These are phyloP conservation scores for Sycophaga agraensis DNA, from an alignment of 1,140 invertebrate species.

Conservation along the genomic window DNA sequence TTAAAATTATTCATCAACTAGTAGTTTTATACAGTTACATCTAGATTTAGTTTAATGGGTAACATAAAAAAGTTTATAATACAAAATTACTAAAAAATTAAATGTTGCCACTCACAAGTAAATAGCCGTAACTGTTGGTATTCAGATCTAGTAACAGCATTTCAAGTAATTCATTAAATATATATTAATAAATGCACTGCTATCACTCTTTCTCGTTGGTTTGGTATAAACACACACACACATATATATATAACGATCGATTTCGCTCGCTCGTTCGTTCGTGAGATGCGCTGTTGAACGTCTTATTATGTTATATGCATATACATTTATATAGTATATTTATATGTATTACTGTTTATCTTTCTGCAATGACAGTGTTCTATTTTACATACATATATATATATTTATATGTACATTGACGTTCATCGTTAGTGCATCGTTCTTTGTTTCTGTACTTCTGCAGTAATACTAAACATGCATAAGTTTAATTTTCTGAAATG, in stretches of 20 bases:
- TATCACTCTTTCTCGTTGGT: conserved; percentile 21
- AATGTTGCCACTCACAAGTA: conserved; percentile 17
- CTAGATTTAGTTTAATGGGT: too few relatives aligned
- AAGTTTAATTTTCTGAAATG: too few relatives aligned
- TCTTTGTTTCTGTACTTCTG: conserved; percentile 17
- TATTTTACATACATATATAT: too few relatives aligned
- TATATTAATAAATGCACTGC: conserved; percentile 18
- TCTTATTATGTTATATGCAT: conserved; percentile 19
- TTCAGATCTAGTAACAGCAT: conserved; percentile 4
- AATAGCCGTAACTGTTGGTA: conserved; percentile 11
- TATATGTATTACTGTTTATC: conserved; percentile 21
- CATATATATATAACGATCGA: conserved; percentile 10
- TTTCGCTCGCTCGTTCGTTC: conserved; percentile 26
- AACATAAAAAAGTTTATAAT: background rate
- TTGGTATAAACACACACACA: conserved; percentile 3
- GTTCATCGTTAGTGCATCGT: conserved; percentile 23
- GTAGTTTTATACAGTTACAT: too few relatives aligned
- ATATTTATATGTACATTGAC: conserved; percentile 20
- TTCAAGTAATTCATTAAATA: conserved; percentile 9
- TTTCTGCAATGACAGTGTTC: conserved; percentile 25
- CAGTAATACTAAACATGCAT: too few relatives aligned
- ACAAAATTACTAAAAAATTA: background rate
- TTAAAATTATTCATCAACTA: too few relatives aligned
- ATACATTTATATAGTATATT: conserved; percentile 21
- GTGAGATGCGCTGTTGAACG: conserved; percentile 29